Evolutionary conservation across 2,888 invertebrate genomes (phyloP), one percentile per base, ranked within the genome.

Genomic region (Operophtera brumata): DNA sequence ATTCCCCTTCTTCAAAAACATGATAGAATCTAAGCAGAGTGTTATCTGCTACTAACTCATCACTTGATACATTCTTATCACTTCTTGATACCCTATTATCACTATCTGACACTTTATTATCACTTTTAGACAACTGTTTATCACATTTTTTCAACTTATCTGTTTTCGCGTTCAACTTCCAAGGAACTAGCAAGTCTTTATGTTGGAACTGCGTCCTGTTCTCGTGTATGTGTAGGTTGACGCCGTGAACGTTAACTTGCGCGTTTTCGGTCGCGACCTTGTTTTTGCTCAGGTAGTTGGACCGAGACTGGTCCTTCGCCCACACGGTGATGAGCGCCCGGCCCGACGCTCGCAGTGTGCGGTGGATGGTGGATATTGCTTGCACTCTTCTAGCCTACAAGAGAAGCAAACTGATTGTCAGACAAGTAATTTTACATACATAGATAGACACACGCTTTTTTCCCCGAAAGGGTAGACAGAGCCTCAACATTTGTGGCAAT

Each of bases 101-200:
- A 49, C 11, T 46, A 46, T 49, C 37, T 10, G 26, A 0, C 20
- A 13, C 1, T 6, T 13, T 50, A 10, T 14, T 7, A 37, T 40
- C 40, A 20, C 20, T 25, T 20, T 40, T 13, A 1, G 25, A 20
- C 40, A n/a, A 0, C n/a, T 39, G 14, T 10, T 12, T 28, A 41
- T 42, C 42, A 26, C 32, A 37, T 40, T 44, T 47, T 7, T 10
- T 13, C 9, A 20, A 4, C 0, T 11, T 32, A 25, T 11, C 12
- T 32, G 71, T 66, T 0, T 74, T 57, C 7, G 67, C 67, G 34
- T 82, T 94, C 36, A 95, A 83, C 73, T 96, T 96, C 99, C 99
- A 99, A 0, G 99, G 99, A 0, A 99, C 99, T 30, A 99, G 90
- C 57, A 99, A 83, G 82, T 99, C 99, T 65, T 95, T 94, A 67